Evolutionary conservation across 2,797 vertebrate genomes (phyloP), one percentile per base, ranked within the genome.

Genomic region (Picus viridis): DNA sequence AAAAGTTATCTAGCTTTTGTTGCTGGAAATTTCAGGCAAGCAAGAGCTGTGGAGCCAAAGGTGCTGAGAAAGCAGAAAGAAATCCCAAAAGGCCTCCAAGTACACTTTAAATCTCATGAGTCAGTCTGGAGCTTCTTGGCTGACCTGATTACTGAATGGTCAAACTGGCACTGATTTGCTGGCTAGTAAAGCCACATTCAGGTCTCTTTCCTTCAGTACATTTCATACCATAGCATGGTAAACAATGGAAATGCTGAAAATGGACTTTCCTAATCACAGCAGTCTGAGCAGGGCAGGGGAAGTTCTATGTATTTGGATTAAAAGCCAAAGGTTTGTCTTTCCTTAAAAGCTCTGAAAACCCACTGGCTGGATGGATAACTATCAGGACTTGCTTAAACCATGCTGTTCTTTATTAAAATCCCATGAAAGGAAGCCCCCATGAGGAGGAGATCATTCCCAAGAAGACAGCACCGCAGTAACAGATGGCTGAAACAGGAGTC

Each of bases 1-100:
- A 71, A 78, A 71, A 83, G 53, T 62, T 57, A 36, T 4, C 2
- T 61, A n/a, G 45, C 3, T 87, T 83, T 83, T 74, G 32, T 86
- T 57, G 10, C 54, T 73, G 47, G 10, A 89, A 92, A 65, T 72
- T 89, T 87, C 51, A 92, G n/a, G 23, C 7, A 34, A 64, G 24
- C 0, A 7, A 75, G 11, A 62, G 9, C 22, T 65, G 12, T 85
- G 69, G 79, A 71, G 6, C 34, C 84, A 41, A 68, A 92, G 24
- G 27, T 83, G 76, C 63, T 92, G 89, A 95, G 80, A 69, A 86
- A 82, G 93, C 69, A 90, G 56, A 89, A 93, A 87, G 36, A 74
- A 87, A 92, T 78, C 32, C 69, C 57, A 9, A 32, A 85, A 90
- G 13, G 45, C 74, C 36, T 92, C 41, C 62, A 76, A 84, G 22